These are phyloP conservation scores for Ceriagrion tenellum DNA, from an alignment of 2,888 invertebrate species.

Conservation along the genomic window DNA sequence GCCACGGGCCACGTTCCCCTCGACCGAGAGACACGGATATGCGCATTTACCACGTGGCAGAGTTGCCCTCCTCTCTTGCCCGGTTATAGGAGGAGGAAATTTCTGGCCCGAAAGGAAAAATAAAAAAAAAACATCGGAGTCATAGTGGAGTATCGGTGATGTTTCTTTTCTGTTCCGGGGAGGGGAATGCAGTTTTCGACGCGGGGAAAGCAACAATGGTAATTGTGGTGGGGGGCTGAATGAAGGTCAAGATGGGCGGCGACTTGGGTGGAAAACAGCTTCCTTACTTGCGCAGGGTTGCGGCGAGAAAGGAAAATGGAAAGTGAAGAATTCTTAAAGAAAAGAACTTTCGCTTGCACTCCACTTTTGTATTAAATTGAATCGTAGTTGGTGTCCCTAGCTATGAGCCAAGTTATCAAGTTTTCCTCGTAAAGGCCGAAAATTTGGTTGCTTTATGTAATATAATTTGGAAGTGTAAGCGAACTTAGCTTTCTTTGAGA, in stretches of 20 bases:
- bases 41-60: neutral
- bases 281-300: neutral
- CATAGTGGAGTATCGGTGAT: neutral
- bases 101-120: no score
- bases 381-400: no score
- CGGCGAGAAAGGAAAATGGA: neutral
- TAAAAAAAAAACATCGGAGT: neutral
- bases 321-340: no score
- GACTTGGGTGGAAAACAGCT: neutral
- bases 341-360: no score
- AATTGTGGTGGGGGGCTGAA: neutral
- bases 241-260: neutral
- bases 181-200: neutral
- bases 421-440: no score
- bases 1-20: neutral
- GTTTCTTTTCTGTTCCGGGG: neutral
- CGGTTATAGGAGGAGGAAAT: no score
- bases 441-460: no score
- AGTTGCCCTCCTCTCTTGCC: neutral
- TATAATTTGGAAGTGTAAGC: no score
- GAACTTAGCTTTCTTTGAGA: no score
- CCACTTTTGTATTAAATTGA: no score
- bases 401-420: no score
- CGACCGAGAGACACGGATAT: neutral
- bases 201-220: neutral